A percentile compares a stretch with the other conserved stretches of the same genome.
phyloP scores from a whole-genome alignment of 2,797 vertebrate genomes.

The Mastacembelus armatus region DNA sequence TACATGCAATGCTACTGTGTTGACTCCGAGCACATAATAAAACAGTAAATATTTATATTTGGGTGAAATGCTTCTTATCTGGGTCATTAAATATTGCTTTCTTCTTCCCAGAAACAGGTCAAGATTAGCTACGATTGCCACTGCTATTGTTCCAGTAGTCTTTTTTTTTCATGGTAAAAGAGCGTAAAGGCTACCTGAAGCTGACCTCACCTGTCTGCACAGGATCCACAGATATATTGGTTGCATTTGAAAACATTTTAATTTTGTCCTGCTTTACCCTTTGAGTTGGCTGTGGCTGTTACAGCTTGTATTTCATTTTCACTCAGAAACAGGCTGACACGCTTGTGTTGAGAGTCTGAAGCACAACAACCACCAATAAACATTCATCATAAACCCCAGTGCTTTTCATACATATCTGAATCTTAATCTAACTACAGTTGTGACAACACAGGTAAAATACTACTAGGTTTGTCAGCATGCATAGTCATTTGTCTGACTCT shows the following conservation, averaged over 20 bases:
- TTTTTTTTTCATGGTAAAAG: not conserved
- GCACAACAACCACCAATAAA: slow-evolving; percentile 10
- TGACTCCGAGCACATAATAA: not conserved
- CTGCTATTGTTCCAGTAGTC: slow-evolving; percentile 11
- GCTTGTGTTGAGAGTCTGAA: slow-evolving; percentile 17
- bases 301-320: slow-evolving; percentile 20
- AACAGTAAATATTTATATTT: slow-evolving; percentile 29
- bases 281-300: slow-evolving; percentile 21
- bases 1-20: slow-evolving; percentile 15
- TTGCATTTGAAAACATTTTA: slow-evolving; percentile 9
- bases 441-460: slow-evolving; percentile 28
- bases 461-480: too few species aligned
- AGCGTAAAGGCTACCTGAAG: not conserved
- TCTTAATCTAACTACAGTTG: slow-evolving; percentile 8
- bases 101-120: slow-evolving; percentile 25
- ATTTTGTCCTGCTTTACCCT: not conserved
- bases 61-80: slow-evolving; percentile 29
- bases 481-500: slow-evolving; percentile 17
- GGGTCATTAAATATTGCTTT: slow-evolving; percentile 25
- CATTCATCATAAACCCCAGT: too few species aligned
- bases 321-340: slow-evolving; percentile 16
- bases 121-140: slow-evolving; percentile 22
- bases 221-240: too few species aligned
- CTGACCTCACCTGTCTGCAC: too few species aligned
- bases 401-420: not conserved